Base-by-base conservation (phyloP, 1,140 invertebrate genomes). In the Venturia canescens region DNA sequence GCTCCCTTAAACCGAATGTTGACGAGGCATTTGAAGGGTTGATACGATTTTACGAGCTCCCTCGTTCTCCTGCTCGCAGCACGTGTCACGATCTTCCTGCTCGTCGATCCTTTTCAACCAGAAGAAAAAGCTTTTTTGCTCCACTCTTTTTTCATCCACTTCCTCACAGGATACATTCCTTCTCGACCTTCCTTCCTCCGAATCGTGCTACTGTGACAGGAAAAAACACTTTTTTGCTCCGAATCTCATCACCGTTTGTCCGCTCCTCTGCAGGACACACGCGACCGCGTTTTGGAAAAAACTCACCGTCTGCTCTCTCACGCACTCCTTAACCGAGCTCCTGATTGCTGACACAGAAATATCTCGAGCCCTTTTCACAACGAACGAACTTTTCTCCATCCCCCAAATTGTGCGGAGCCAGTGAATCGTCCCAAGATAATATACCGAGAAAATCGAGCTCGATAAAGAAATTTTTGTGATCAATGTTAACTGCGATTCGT, bases 1-100 rank as follows among this genome's bases (percentile, higher is more conserved):
- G 78, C 83, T 84, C 71, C 71, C 53, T 48, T 15, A 74, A 31
- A 0, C 71, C 83, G 57, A 60, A 71, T 81, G 82, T 83, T 83
- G 78, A 75, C 69, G 82, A 81, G 31, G 72, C 80, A 83, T 85
- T 84, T 80, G 83, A 87, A 84, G 88, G 88, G 86, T 88, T 87
- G 88, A 89, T 88, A 88, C 82, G 78, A 82, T 85, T 88, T 89
- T 86, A 85, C 79, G 84, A 66, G 71, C 23, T 21, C 38, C 60
- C 53, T n/a, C 13, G 6, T 44, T 29, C 31, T 57, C 21, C 70
- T 72, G 38, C 38, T 23, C 38, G 50, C n/a, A 53, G 50, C 50
- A 53, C 50, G 50, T 21, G 50, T 21, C n/a, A 53, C 50, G 50
- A 53, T 53, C 50, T 53, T 53, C 50, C 50, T 53, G 69, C 21